Evolutionary conservation across 2,797 vertebrate species (phyloP).

Genomic region (Petrocephalus schoutedeni): DNA sequence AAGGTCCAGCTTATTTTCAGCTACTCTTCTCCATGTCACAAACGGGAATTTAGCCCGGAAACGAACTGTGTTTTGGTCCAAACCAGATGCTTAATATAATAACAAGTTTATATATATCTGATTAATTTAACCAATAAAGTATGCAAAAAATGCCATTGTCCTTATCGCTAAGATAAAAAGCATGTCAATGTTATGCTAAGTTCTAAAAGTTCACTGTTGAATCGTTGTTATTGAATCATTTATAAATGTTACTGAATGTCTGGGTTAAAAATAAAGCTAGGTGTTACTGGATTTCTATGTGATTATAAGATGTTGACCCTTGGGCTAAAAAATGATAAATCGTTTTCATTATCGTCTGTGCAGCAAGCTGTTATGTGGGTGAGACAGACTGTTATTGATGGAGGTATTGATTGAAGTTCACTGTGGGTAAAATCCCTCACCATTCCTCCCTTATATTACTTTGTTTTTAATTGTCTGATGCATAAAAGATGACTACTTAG

Average conservation of each 20-base stretch:
- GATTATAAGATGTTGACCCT: constrained; percentile 21
- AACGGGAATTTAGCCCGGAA: background rate
- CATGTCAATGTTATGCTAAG: background rate
- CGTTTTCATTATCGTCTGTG: constrained; percentile 41
- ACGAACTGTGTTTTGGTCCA: background rate
- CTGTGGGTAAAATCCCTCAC: background rate
- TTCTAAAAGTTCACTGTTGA: constrained; percentile 7
- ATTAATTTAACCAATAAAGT: background rate
- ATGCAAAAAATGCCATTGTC: background rate
- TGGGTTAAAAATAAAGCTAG: constrained; percentile 24
- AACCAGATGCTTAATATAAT: background rate
- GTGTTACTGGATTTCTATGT: constrained; percentile 17
- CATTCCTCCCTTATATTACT: background rate
- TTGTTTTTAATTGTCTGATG: background rate
- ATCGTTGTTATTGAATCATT: constrained; percentile 26
- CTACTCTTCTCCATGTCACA: background rate
- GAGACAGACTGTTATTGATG: background rate
- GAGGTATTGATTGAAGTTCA: constrained; percentile 11
- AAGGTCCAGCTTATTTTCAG: background rate
- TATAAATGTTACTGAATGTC: constrained; percentile 13
- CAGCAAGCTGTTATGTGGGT: constrained; percentile 12
- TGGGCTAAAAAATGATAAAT: constrained; percentile 44
- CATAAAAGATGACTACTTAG: background rate
- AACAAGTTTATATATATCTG: background rate
- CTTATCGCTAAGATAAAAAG: background rate